Evolutionary conservation across 2,888 invertebrate species (phyloP), one percentile per base, ranked within the genome.

Genomic region (Leptogaster cylindrica): DNA sequence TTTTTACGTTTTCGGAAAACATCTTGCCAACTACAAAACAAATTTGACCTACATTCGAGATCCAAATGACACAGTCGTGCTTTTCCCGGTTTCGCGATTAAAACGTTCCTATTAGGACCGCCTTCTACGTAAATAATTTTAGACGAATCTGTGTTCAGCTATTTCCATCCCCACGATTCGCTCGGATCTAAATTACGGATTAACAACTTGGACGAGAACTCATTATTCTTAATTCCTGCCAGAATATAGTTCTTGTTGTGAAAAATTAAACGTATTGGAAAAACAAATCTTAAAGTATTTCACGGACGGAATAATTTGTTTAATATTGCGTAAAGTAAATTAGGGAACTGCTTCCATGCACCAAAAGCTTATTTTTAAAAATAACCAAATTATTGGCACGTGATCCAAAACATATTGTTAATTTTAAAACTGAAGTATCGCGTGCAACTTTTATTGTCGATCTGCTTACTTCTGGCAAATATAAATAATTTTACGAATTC

Each of bases 371-470:
- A 27, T 27, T 44, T 61, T 44, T 61, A 61, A 41, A 61, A 44
- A 44, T 27, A 61, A 41, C 14, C 16, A 25, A 7, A 16, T 28
- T 61, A 61, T 41, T 41, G 41, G 41, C 44, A 39, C 25, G 31
- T 55, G 55, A 55, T 55, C 18, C 36, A 41, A 41, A 55, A 23
- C 55, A 55, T 55, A 55, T 55, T 55, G 36, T 55, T 55, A 33
- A 23, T 18, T 55, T 55, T 5, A 36, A 39, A 39, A 18, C 12
- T 36, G 33, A 36, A 55, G 55, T 55, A 55, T 55, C 55, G 55
- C 55, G 55, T 36, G 55, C 55, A 55, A 36, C 36, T 55, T 55
- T 55, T 55, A 55, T 55, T 55, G 55, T 55, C 36, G 23, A 55
- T 55, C 36, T 23, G 14, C 18, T 41, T 12, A n/a, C 6, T 16